Percentiles rank a stretch among this genome's conserved stretches.
phyloP scores from a whole-genome alignment of 2,797 vertebrate genomes.

The Sebastes kiyomatsui region DNA sequence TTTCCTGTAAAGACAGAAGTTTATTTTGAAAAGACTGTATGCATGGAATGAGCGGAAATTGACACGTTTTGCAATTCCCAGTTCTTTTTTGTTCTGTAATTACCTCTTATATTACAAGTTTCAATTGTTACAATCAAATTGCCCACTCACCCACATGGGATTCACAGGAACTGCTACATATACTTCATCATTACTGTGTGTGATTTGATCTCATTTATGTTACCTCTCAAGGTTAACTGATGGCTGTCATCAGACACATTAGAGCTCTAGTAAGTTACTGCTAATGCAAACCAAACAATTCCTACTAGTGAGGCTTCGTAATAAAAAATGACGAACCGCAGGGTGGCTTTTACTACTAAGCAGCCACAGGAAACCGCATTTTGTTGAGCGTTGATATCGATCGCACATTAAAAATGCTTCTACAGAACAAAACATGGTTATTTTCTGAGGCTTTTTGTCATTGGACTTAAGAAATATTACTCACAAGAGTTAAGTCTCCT shows the following conservation, averaged over 20 bases:
- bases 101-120: background rate
- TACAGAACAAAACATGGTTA: background rate
- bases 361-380: background rate
- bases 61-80: too few relatives aligned
- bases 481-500: background rate
- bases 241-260: background rate
- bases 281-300: background rate
- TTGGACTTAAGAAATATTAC: background rate
- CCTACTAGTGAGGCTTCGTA: background rate
- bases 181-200: background rate
- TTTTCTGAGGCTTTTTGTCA: background rate
- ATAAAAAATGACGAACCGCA: background rate
- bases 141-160: background rate
- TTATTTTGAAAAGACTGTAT: too few relatives aligned
- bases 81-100: background rate
- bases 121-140: background rate
- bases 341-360: slow-evolving; percentile 2
- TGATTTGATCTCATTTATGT: background rate
- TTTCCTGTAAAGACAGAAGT: too few relatives aligned
- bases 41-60: too few relatives aligned
- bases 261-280: background rate
- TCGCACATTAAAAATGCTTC: background rate
- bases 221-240: background rate
- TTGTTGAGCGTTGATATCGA: background rate
- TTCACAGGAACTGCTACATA: background rate